Conservation (phyloP, 2,888 invertebrate species). For the Eubasilissa splendida region DNA sequence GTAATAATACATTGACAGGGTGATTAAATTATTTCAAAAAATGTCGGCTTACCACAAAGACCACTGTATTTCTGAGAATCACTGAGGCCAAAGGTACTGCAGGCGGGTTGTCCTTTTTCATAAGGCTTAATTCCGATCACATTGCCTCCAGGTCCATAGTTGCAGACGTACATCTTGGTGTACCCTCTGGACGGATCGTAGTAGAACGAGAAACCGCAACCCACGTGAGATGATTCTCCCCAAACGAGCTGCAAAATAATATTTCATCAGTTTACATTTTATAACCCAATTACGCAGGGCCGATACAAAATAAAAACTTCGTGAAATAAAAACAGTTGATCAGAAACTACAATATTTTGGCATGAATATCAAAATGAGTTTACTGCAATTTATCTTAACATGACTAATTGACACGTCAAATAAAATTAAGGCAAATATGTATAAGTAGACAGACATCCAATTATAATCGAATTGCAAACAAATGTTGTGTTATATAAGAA, state of each 20-base stretch:
- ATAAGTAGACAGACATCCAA: too few relatives aligned
- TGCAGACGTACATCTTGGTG: conserved; percentile 88
- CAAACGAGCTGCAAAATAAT: conserved; percentile 81
- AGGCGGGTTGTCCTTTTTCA: conserved; percentile 82
- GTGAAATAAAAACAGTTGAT: too few relatives aligned
- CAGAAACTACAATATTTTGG: too few relatives aligned
- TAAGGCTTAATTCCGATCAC: conserved; percentile 84
- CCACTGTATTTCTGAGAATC: conserved; percentile 83
- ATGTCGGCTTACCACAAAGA: conserved; percentile 78
- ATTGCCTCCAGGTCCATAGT: conserved; percentile 89
- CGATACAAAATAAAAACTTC: too few relatives aligned
- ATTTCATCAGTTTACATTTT: conserved; percentile 52
- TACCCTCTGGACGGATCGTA: conserved; percentile 81
- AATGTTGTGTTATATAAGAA: too few relatives aligned
- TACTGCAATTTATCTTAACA: too few relatives aligned
- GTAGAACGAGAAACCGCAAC: conserved; percentile 90
- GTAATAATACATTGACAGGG: not conserved
- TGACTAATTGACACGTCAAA: too few relatives aligned
- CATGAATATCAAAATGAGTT: too few relatives aligned
- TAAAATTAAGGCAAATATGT: too few relatives aligned
- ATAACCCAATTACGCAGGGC: too few relatives aligned
- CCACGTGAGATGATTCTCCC: conserved; percentile 88
- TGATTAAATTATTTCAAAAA: not conserved
- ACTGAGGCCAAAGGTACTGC: conserved; percentile 79
- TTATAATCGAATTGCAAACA: too few relatives aligned